Percentiles rank a stretch among this genome's conserved stretches.
These are phyloP conservation scores for Holacanthella duospinosa DNA, from an alignment of 2,888 invertebrate genomes.

Conservation along the genomic window DNA sequence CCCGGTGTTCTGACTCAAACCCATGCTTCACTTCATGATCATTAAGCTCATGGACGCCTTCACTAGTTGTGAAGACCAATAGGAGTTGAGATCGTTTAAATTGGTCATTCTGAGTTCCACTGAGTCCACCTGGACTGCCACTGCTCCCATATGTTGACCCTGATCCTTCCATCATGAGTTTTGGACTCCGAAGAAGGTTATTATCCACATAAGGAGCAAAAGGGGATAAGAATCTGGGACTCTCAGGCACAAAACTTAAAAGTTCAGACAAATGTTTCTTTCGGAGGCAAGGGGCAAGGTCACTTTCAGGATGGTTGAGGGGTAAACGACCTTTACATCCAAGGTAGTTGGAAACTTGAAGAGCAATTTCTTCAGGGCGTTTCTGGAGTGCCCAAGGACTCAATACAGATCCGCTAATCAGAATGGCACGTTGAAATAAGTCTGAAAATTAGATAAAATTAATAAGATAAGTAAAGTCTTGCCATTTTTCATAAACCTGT, in stretches of 20 bases:
- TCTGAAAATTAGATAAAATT: slow-evolving; percentile 49
- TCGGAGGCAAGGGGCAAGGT: slow-evolving; percentile 50
- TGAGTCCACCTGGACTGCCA: neutral
- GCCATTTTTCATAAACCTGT: no score
- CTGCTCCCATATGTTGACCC: no score
- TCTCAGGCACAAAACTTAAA: slow-evolving; percentile 42
- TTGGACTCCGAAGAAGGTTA: slow-evolving; percentile 38
- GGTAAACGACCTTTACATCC: slow-evolving; percentile 46
- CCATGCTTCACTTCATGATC: slow-evolving; percentile 66
- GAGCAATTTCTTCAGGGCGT: slow-evolving; percentile 40
- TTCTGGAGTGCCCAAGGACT: slow-evolving; percentile 84
- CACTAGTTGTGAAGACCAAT: slow-evolving; percentile 43
- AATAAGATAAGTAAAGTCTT: no score
- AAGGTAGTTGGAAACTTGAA: slow-evolving; percentile 35
- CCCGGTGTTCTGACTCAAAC: slow-evolving; percentile 68
- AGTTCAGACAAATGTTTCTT: slow-evolving; percentile 51
- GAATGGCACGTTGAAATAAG: slow-evolving; percentile 73
- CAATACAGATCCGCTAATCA: slow-evolving; percentile 75
- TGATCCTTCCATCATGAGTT: slow-evolving; percentile 38
- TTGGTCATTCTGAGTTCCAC: slow-evolving; percentile 25
- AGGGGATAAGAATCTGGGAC: slow-evolving; percentile 34
- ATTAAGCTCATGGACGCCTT: slow-evolving; percentile 47
- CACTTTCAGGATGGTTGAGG: slow-evolving; percentile 45
- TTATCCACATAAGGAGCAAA: slow-evolving; percentile 36
- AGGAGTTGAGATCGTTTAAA: slow-evolving; percentile 40